Conservation (phyloP, 2,113 vertebrate species). For the Ictidomys tridecemlineatus region DNA sequence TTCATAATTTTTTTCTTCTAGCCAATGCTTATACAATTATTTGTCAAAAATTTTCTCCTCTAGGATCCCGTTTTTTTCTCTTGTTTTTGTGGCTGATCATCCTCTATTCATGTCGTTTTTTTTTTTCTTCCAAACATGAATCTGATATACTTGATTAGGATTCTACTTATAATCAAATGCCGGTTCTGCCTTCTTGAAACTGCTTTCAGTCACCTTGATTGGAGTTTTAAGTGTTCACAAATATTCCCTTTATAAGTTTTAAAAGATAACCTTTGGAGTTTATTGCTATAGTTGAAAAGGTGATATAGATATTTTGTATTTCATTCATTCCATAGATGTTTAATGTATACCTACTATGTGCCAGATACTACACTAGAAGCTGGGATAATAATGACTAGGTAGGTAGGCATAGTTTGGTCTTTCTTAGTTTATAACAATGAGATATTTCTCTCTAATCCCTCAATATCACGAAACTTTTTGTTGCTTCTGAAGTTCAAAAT, state of each 20-base stretch:
- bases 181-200: constrained; percentile 11
- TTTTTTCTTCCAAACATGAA: constrained; percentile 4
- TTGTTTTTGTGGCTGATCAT: constrained; percentile 51
- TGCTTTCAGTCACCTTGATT: constrained; percentile 30
- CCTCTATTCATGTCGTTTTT: constrained; percentile 17
- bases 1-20: background rate
- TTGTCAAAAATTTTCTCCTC: constrained; percentile 40
- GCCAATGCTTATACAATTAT: background rate
- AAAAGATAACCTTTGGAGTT: constrained; percentile 49
- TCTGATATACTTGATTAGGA: constrained; percentile 42
- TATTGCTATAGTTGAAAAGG: constrained; percentile 6
- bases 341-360: background rate
- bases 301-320: constrained; percentile 29
- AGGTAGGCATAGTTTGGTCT: background rate
- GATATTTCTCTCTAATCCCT: background rate
- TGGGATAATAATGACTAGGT: background rate
- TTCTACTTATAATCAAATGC: constrained; percentile 6
- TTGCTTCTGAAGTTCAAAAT: background rate
- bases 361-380: background rate
- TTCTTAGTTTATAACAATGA: background rate
- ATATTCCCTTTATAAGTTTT: constrained; percentile 50
- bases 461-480: background rate
- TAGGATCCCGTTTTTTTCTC: background rate
- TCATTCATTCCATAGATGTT: constrained; percentile 28
- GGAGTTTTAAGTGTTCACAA: constrained; percentile 53